Evolutionary conservation across 2,797 vertebrate genomes (phyloP).

Genomic region (Gadopsis bispinosus): DNA sequence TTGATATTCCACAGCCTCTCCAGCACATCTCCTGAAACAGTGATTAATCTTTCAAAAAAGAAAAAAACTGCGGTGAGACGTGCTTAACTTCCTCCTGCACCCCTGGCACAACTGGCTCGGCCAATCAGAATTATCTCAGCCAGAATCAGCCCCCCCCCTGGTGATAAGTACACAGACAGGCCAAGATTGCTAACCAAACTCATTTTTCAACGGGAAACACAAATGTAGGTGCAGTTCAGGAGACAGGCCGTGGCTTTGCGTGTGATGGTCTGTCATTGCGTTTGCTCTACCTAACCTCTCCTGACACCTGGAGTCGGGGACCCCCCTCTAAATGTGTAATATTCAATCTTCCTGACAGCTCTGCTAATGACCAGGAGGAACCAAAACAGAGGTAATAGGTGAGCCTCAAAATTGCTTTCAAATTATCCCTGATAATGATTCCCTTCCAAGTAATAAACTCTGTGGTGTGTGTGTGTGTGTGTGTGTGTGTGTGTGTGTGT

Average conservation of each 20-base stretch:
- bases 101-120: conserved; percentile 35
- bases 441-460: conserved; percentile 84
- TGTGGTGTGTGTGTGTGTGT: conserved; percentile 39
- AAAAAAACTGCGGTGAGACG: conserved; percentile 14
- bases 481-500: conserved; percentile 43
- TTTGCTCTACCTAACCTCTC: conserved; percentile 83
- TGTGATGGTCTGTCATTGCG: conserved; percentile 74
- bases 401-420: conserved; percentile 88
- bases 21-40: conserved; percentile 65
- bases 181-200: conserved; percentile 74
- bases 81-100: conserved; percentile 52
- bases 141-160: conserved; percentile 27
- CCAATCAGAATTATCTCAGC: conserved; percentile 39
- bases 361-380: conserved; percentile 88
- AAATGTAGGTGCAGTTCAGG: conserved; percentile 59
- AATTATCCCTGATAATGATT: conserved; percentile 87
- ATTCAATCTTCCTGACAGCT: conserved; percentile 89
- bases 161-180: conserved; percentile 70
- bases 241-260: conserved; percentile 59
- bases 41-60: conserved; percentile 73
- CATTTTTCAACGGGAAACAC: conserved; percentile 73
- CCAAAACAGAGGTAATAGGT: conserved; percentile 89
- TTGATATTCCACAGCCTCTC: conserved; percentile 79
- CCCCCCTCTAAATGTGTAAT: conserved; percentile 85
- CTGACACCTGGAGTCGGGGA: conserved; percentile 83